A percentile compares a stretch with the other conserved stretches of the same genome.
Evolutionary conservation across 2,113 vertebrate species (phyloP).

Genomic region (Oceanodroma tethys): DNA sequence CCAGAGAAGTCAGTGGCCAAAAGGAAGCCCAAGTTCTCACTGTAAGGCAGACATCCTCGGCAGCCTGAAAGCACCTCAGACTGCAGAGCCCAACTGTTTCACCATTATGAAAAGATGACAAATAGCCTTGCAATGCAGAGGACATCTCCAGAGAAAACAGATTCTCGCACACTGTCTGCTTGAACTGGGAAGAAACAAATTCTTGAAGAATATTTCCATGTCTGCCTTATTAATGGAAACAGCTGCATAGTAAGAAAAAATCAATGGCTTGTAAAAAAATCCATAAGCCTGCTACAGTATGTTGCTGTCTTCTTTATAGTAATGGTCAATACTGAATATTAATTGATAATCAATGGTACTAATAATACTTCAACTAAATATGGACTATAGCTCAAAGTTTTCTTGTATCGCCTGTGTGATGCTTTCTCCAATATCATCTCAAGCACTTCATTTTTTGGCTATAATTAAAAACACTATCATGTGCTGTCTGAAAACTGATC

Average conservation of each 20-base stretch:
- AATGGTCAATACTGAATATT: constrained; percentile 6
- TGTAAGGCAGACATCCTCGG: neutral
- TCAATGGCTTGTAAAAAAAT: neutral
- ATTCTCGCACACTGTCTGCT: neutral
- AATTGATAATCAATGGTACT: constrained; percentile 25
- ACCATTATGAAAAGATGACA: neutral
- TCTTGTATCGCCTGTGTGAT: neutral
- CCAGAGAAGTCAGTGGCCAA: neutral
- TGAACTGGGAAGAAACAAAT: neutral
- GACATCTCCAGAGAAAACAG: neutral
- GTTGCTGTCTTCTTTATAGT: neutral
- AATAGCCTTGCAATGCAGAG: neutral
- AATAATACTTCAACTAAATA: neutral
- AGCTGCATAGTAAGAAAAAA: neutral
- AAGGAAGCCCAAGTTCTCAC: neutral
- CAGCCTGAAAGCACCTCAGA: neutral
- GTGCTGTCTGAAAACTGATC: neutral
- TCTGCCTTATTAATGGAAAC: neutral
- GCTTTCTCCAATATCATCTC: neutral
- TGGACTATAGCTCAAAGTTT: neutral
- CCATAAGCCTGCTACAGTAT: neutral
- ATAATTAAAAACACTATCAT: neutral
- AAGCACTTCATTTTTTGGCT: constrained; percentile 30
- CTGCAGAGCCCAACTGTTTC: neutral
- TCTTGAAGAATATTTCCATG: neutral